These are phyloP conservation scores for Rhagologus leucostigma DNA, from an alignment of 2,113 vertebrate genomes.

Conservation along the genomic window DNA sequence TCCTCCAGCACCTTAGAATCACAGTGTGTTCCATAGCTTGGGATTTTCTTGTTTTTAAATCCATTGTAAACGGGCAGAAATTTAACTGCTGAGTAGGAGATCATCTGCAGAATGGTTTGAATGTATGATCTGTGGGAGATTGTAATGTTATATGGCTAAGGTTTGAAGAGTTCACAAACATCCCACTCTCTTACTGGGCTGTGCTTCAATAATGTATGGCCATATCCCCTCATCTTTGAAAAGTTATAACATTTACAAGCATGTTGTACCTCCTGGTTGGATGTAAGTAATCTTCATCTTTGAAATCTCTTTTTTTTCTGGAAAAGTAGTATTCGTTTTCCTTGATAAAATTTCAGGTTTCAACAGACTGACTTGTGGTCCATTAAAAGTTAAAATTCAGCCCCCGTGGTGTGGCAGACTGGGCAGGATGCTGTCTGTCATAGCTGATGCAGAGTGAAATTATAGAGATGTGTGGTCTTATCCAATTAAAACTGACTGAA, in stretches of 20 bases:
- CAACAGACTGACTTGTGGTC: background rate
- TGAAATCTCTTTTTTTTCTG: background rate
- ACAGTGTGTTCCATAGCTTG: background rate
- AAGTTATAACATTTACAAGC: background rate
- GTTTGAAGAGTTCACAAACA: background rate
- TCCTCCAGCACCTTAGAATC: background rate
- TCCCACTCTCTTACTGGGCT: background rate
- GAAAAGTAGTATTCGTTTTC: background rate
- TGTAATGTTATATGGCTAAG: background rate
- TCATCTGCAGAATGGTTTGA: background rate
- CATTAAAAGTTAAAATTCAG: background rate
- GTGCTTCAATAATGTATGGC: background rate
- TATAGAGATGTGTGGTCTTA: background rate
- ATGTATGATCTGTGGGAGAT: background rate
- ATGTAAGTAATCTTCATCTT: background rate
- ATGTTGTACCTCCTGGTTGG: background rate
- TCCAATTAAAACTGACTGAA: slow-evolving; percentile 3
- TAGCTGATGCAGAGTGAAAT: background rate
- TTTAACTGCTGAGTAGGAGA: background rate
- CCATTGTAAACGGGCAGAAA: background rate
- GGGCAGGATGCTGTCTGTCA: background rate
- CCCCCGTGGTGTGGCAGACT: background rate
- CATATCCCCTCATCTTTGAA: background rate
- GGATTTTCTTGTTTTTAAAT: background rate
- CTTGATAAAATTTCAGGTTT: background rate